phyloP scores from a whole-genome alignment of 2,888 invertebrate genomes.

The Cinara cedri region DNA sequence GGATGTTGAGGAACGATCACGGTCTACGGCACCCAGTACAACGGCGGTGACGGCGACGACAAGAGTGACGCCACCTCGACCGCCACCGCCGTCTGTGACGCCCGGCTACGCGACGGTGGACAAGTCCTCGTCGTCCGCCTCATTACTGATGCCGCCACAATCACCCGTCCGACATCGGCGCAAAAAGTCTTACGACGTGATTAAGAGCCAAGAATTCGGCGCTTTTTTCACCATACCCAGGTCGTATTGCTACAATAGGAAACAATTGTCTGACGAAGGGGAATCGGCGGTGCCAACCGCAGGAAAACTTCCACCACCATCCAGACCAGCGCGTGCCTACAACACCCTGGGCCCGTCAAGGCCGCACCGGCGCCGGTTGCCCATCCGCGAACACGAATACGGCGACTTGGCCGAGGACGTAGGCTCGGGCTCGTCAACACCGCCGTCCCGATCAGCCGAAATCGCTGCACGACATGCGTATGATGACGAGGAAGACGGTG shows the following conservation, averaged over 20 bases:
- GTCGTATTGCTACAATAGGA: constrained; percentile 24
- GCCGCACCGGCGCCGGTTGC: constrained; percentile 68
- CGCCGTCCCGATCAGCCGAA: constrained; percentile 40
- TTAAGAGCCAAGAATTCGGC: constrained; percentile 60
- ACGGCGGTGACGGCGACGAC: neutral
- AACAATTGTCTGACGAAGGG: neutral
- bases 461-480: constrained; percentile 60
- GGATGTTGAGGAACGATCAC: constrained; percentile 25
- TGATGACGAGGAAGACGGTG: neutral
- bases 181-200: constrained; percentile 62
- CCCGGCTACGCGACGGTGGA: constrained; percentile 80
- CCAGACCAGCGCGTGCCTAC: constrained; percentile 69
- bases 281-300: neutral
- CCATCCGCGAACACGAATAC: constrained; percentile 60
- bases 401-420: constrained; percentile 64
- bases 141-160: constrained; percentile 66
- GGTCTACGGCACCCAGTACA: neutral
- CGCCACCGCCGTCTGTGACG: constrained; percentile 37
- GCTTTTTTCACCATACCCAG: constrained; percentile 60
- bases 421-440: constrained; percentile 60
- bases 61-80: constrained; percentile 8
- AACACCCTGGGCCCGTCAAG: constrained; percentile 69
- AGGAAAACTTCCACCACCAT: constrained; percentile 64
- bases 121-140: constrained; percentile 66
- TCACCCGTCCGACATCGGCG: constrained; percentile 70